Evolutionary conservation across 2,113 vertebrate genomes (phyloP).

Genomic region (Bungarus multicinctus): DNA sequence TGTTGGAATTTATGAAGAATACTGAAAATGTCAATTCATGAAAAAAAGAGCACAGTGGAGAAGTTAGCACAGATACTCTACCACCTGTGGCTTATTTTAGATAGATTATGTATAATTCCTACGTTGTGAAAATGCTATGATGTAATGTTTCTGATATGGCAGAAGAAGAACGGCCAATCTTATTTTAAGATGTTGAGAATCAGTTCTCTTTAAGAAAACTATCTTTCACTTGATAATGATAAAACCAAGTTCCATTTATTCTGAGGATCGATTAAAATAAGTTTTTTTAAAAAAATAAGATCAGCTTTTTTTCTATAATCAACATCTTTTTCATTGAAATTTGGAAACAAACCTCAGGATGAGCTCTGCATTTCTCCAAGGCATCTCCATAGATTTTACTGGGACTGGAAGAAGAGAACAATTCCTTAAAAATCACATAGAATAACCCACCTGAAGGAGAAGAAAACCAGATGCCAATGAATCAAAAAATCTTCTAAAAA

Average conservation of each 20-base stretch:
- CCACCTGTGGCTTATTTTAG: neutral
- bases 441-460: slow-evolving; percentile 83
- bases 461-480: slow-evolving; percentile 32
- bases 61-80: neutral
- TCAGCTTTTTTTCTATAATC: neutral
- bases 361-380: slow-evolving; percentile 83
- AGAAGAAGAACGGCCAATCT: neutral
- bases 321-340: neutral
- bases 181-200: neutral
- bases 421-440: slow-evolving; percentile 90
- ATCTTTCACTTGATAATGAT: neutral
- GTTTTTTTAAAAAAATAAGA: slow-evolving; percentile 7
- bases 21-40: neutral
- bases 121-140: neutral
- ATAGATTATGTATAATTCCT: neutral
- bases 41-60: neutral
- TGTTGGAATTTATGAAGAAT: slow-evolving; percentile 9
- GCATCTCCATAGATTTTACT: slow-evolving; percentile 90
- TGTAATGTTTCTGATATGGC: neutral
- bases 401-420: slow-evolving; percentile 92
- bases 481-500: neutral
- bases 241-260: neutral
- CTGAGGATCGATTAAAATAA: accelerated
- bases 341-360: slow-evolving; percentile 83
- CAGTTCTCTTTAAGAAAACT: neutral